Base-by-base conservation (phyloP, 2,113 vertebrate species). In the Oxyura jamaicensis region DNA sequence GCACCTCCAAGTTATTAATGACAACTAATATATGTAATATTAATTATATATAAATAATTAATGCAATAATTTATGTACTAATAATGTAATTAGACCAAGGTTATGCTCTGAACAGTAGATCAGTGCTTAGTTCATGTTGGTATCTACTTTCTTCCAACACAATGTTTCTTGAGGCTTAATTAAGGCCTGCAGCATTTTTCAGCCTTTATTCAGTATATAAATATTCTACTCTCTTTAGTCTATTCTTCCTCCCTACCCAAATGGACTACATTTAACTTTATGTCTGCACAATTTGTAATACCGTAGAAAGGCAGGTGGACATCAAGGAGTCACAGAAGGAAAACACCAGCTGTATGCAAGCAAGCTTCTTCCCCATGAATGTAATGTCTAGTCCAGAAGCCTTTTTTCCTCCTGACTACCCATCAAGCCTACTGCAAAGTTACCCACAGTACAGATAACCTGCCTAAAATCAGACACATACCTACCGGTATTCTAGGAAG, bases 21-120 rank as follows among this genome's bases (percentile, higher is more conserved):
- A 80, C 56, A 69, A 91, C 71, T 91, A 84, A 91, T 95, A 82
- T 26, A 65, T 85, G 78, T 80, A 82, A 79, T 93, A 95, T 84
- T 82, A 93, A 97, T 97, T 95, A 86, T 79, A 89, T 93, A 88
- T 95, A 95, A 94, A 94, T 96, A 94, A 96, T 93, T 89, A 31
- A 97, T 48, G 36, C 53, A 83, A 86, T 86, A 95, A 96, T 93
- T 89, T 81, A 95, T 96, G 86, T 88, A 96, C 84, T 97, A 97
- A 96, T 97, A 96, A 88, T 91, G 83, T 95, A 91, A 94, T 96
- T 96, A 91, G 86, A 88, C 72, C 72, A 91, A 94, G 95, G 95
- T 96, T 97, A 91, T 86, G 96, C 95, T 78, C 92, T 88, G 94
- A 75, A 86, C 46, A 91, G 79, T 5, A 78, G 81, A 95, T 92